Conservation (phyloP, 2,797 vertebrate species). For the Lagorchestes hirsutus region DNA sequence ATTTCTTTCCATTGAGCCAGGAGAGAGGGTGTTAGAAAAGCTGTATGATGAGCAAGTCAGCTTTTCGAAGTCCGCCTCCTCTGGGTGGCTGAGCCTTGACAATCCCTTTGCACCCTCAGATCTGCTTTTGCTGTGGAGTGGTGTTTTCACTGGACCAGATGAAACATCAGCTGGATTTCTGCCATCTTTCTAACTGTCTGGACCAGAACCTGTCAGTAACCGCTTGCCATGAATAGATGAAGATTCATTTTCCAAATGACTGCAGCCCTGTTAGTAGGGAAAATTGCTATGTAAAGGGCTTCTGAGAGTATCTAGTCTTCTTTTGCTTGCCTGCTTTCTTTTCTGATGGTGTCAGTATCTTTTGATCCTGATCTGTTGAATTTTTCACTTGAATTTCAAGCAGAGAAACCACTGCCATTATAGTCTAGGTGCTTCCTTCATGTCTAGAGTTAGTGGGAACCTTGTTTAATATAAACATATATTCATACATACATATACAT, state of each 20-base stretch:
- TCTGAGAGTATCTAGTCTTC: not conserved
- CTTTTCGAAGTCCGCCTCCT: not conserved
- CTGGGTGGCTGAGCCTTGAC: not conserved
- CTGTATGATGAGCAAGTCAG: not conserved
- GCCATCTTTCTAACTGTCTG: not conserved
- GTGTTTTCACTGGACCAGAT: not conserved
- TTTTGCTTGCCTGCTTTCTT: not conserved
- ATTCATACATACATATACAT: too few species aligned
- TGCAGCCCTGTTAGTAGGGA: not conserved
- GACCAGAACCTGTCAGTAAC: not conserved
- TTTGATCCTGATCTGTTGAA: not conserved
- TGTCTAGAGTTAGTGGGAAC: not conserved
- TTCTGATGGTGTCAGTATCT: not conserved
- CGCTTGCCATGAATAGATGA: not conserved
- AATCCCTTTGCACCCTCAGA: not conserved
- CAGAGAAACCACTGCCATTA: not conserved
- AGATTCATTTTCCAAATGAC: not conserved
- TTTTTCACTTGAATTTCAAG: not conserved
- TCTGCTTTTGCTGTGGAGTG: not conserved
- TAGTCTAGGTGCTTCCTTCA: not conserved
- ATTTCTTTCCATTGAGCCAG: not conserved
- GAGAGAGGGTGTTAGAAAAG: not conserved
- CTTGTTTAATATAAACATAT: not conserved
- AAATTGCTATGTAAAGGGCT: not conserved
- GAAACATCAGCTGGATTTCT: not conserved